Evolutionary conservation across 2,888 invertebrate species (phyloP).

Genomic region (Melanchra persicariae): DNA sequence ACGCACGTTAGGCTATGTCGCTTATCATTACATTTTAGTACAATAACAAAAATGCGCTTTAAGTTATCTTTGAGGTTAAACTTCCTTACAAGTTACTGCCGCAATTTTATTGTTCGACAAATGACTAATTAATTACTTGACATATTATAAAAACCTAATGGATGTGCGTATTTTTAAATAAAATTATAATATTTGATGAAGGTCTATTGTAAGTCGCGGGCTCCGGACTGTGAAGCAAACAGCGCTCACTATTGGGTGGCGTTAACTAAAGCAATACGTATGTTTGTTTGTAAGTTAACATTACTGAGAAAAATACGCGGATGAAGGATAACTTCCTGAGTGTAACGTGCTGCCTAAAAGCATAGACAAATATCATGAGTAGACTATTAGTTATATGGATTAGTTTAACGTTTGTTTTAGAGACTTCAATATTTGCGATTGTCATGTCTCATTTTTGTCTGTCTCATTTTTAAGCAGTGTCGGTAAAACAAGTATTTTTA

Average conservation of each 20-base stretch:
- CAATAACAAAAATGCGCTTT: background rate
- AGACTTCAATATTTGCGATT: conserved; percentile 17
- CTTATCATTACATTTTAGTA: conserved; percentile 19
- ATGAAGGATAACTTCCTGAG: conserved; percentile 23
- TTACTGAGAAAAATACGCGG: conserved; percentile 24
- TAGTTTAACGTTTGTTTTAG: conserved; percentile 6
- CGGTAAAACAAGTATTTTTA: background rate
- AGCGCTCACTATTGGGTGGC: conserved; percentile 5
- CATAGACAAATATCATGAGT: conserved; percentile 13
- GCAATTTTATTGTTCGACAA: conserved; percentile 3
- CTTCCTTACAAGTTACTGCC: background rate
- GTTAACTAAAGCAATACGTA: conserved; percentile 4
- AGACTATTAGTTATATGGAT: background rate
- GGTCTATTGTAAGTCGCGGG: conserved; percentile 1
- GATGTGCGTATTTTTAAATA: conserved; percentile 27
- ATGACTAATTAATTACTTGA: background rate
- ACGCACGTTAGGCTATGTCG: background rate
- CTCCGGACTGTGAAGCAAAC: conserved; percentile 8
- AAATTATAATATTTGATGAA: conserved; percentile 43
- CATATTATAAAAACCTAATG: background rate
- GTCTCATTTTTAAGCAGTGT: conserved; percentile 11
- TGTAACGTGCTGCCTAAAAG: conserved; percentile 4
- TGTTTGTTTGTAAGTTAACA: conserved; percentile 3
- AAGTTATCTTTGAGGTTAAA: conserved; percentile 1
- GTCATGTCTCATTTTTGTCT: too few relatives aligned